Conservation (phyloP, 2,888 invertebrate genomes). For the Synergus laeviventris region DNA sequence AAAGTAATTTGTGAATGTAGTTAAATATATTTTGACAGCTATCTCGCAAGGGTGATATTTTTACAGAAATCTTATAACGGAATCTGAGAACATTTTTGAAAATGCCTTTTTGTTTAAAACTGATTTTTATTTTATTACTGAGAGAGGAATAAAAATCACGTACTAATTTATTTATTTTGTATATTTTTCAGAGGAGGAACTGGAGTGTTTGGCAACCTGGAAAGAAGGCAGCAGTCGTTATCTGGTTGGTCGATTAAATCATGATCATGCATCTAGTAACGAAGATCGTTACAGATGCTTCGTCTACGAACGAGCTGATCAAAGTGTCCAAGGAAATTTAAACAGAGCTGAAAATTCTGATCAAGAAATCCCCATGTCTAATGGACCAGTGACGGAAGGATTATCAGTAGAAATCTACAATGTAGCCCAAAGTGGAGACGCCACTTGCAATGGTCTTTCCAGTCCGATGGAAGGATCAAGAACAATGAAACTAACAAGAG, state of each 20-base stretch:
- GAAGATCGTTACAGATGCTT: constrained; percentile 97
- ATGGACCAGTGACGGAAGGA: constrained; percentile 69
- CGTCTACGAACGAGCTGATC: constrained; percentile 89
- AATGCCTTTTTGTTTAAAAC: background rate
- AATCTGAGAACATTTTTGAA: too few species aligned
- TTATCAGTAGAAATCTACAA: constrained; percentile 79
- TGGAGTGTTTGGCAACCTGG: constrained; percentile 94
- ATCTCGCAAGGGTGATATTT: background rate
- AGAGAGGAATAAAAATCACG: too few species aligned
- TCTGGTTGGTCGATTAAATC: constrained; percentile 92
- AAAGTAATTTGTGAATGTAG: too few species aligned
- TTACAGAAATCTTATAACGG: background rate
- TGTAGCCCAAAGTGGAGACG: constrained; percentile 94
- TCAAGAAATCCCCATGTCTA: constrained; percentile 60
- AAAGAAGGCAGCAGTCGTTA: constrained; percentile 95
- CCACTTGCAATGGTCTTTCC: constrained; percentile 94
- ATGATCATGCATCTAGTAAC: constrained; percentile 92
- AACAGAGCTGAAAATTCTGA: constrained; percentile 71
- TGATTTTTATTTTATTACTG: too few species aligned
- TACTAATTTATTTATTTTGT: background rate
- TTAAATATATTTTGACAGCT: background rate
- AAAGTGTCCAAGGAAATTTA: constrained; percentile 64
- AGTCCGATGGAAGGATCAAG: constrained; percentile 92
- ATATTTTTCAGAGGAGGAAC: constrained; percentile 86
- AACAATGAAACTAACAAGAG: constrained; percentile 89